Base-by-base conservation (phyloP, 2,113 vertebrate species). In the Chloroceryle aenea region DNA sequence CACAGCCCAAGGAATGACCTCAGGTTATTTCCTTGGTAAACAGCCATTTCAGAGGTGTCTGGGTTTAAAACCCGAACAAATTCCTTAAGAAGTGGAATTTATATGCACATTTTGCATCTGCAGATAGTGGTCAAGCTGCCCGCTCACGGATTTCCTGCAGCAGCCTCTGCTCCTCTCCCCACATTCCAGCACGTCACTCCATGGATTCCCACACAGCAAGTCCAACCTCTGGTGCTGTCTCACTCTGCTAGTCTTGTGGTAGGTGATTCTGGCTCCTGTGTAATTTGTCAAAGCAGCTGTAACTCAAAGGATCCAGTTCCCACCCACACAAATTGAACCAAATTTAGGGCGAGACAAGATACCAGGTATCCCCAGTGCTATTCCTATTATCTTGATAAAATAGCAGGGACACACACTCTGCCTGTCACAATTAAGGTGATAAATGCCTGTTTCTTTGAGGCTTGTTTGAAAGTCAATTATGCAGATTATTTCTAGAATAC, bases 381-480 rank as follows among this genome's bases (percentile, higher is more conserved):
- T 96, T 95, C 92, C 92, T 92, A 97, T 97, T 97, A 97, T 97
- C 96, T 96, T 95, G 94, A 98, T 97, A 96, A 98, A 98, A 97
- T 95, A 90, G 95, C 94, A 97, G 95, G 94, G 96, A 96, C 95
- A 97, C 94, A 97, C 85, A 94, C 85, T 95, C 95, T 74, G 48
- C 96, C 97, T 97, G 96, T 97, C 98, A 98, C 97, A 98, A 98
- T 98, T 98, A 98, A 86, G 92, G 95, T 98, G 98, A 98, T 98
- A 97, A 98, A 98, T 98, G 98, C 87, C 83, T 71, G 53, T 96
- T 98, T 98, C 98, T 98, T 97, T 97, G 96, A 98, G 97, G 96
- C 94, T 98, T 97, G 95, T 97, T 97, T 98, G 97, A 98, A 98
- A 98, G 98, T 98, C 98, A 98, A 98, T 98, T 98, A 98, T 98